Conservation (phyloP, 2,113 vertebrate genomes). For the Sinocyclocheilus anophthalmus region DNA sequence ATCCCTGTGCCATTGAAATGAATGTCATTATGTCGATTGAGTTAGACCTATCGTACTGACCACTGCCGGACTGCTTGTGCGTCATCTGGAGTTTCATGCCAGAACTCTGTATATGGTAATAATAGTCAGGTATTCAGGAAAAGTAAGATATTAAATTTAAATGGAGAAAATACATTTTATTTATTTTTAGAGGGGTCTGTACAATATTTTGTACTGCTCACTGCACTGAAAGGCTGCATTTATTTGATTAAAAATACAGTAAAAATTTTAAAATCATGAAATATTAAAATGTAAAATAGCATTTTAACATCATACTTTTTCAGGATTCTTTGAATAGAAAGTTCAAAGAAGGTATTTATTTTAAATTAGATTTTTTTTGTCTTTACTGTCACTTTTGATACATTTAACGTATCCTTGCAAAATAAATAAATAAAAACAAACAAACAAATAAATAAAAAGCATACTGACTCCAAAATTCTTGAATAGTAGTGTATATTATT, state of each 20-base stretch:
- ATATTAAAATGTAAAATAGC: not conserved
- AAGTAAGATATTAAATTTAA: too few species aligned
- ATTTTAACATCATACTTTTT: not conserved
- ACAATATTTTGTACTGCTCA: not conserved
- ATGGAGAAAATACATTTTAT: too few species aligned
- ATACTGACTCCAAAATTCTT: not conserved
- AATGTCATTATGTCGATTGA: too few species aligned
- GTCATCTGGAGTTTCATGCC: too few species aligned
- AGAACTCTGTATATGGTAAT: not conserved
- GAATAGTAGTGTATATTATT: not conserved
- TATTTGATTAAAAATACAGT: not conserved
- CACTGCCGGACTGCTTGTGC: too few species aligned
- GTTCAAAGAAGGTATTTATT: not conserved
- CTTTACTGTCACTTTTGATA: not conserved
- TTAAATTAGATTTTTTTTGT: not conserved
- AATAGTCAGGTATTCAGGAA: not conserved
- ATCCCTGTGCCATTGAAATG: too few species aligned
- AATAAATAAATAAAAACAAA: too few species aligned
- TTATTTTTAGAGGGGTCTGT: too few species aligned
- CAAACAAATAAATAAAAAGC: not conserved
- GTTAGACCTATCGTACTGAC: too few species aligned
- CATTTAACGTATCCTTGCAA: not conserved
- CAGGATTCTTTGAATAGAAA: too few species aligned
- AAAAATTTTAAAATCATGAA: not conserved
- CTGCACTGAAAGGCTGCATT: not conserved